phyloP scores from a whole-genome alignment of 2,113 vertebrate genomes.

The Tachuris rubrigastra region DNA sequence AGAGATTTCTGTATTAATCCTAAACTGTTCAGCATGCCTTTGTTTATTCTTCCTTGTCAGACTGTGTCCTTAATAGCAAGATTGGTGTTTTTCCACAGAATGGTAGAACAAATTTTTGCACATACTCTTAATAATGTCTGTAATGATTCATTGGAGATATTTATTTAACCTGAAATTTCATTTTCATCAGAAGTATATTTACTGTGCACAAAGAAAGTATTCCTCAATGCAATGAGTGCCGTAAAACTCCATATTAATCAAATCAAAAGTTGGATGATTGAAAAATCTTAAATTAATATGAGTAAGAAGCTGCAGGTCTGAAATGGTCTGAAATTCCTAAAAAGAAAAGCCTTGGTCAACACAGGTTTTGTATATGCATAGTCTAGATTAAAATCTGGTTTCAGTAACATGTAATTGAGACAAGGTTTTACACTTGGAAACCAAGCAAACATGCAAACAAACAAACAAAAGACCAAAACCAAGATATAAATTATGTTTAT shows the following conservation, averaged over 20 bases:
- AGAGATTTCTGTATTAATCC: not conserved
- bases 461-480: not conserved
- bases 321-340: not conserved
- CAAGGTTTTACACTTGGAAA: not conserved
- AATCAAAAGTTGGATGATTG: not conserved
- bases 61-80: not conserved
- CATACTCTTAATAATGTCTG: not conserved
- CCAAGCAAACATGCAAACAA: not conserved
- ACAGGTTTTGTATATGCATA: not conserved
- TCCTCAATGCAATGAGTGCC: not conserved
- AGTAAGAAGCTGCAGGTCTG: not conserved
- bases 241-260: not conserved
- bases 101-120: not conserved
- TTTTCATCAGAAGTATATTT: not conserved
- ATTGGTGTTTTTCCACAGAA: not conserved
- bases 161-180: conserved; percentile 19
- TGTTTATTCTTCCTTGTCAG: not conserved
- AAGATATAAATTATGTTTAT: not conserved
- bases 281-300: not conserved
- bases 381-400: not conserved
- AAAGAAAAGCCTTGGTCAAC: not conserved
- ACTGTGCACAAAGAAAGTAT: not conserved
- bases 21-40: not conserved
- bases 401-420: not conserved
- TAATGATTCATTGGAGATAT: not conserved